These are phyloP conservation scores for Molorchus minor DNA, from an alignment of 2,888 invertebrate species.

Conservation along the genomic window DNA sequence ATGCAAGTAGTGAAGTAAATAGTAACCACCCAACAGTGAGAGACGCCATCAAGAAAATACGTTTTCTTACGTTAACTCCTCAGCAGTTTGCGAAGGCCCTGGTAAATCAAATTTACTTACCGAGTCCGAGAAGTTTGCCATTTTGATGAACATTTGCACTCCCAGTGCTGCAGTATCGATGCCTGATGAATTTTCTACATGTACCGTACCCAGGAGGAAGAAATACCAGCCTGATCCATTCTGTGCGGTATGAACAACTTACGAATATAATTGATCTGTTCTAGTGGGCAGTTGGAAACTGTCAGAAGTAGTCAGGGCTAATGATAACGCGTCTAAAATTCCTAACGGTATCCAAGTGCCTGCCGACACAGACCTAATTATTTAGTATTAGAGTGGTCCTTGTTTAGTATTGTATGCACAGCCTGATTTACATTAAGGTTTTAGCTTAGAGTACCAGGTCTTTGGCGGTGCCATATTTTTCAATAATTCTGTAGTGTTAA, in stretches of 20 bases:
- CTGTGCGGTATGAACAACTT: slow-evolving; percentile 4
- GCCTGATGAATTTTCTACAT: slow-evolving; percentile 78
- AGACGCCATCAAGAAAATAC: slow-evolving; percentile 77
- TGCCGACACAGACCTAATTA: too few species aligned
- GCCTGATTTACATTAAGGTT: too few species aligned
- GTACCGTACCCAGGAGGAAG: slow-evolving; percentile 57
- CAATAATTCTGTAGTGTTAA: too few species aligned
- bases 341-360: too few species aligned
- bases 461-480: too few species aligned
- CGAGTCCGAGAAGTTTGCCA: slow-evolving; percentile 81
- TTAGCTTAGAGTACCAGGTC: too few species aligned
- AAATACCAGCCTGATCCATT: slow-evolving; percentile 13
- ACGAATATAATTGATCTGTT: too few species aligned
- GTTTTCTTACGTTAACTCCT: slow-evolving; percentile 81
- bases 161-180: slow-evolving; percentile 73
- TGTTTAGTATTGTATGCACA: too few species aligned
- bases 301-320: too few species aligned
- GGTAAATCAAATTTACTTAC: slow-evolving; percentile 78
- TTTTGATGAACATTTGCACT: slow-evolving; percentile 84
- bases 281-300: too few species aligned
- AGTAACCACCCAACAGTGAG: slow-evolving; percentile 64
- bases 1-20: slow-evolving; percentile 41
- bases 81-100: slow-evolving; percentile 84
- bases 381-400: too few species aligned
- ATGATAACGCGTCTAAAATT: too few species aligned